phyloP scores from a whole-genome alignment of 2,888 invertebrate species.

The Cenopis cana region DNA sequence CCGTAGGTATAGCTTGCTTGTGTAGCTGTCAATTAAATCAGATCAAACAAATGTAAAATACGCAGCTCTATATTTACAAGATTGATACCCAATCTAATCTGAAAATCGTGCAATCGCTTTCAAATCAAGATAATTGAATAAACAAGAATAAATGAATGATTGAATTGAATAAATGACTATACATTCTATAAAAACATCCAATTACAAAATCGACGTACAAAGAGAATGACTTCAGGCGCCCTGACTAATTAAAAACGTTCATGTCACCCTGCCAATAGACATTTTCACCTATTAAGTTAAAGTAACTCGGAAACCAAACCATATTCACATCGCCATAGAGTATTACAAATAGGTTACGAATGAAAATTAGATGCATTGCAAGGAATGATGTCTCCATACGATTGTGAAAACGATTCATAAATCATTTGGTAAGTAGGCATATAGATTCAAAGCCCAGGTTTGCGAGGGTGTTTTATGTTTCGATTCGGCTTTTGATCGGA shows the following conservation, averaged over 20 bases:
- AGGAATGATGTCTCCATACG: constrained; percentile 8
- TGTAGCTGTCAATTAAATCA: background rate
- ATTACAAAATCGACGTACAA: constrained; percentile 37
- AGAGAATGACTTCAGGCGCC: constrained; percentile 30
- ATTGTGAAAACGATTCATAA: constrained; percentile 22
- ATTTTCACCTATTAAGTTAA: background rate
- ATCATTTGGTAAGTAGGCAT: constrained; percentile 31
- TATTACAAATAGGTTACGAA: background rate
- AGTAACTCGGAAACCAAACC: background rate
- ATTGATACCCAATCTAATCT: constrained; percentile 19
- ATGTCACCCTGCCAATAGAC: constrained; percentile 23
- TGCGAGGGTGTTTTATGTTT: constrained; percentile 6
- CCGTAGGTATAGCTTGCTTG: no score
- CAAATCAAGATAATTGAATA: constrained; percentile 31
- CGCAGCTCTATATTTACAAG: background rate
- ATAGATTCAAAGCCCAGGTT: background rate
- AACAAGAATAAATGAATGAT: no score
- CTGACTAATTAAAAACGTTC: constrained; percentile 40
- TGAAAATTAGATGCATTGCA: background rate
- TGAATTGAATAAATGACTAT: no score
- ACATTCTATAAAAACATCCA: constrained; percentile 36
- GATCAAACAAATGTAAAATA: background rate
- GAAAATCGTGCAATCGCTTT: constrained; percentile 22
- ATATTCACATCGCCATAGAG: background rate
- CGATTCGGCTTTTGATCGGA: constrained; percentile 14